Conservation (phyloP, 2,888 invertebrate genomes). For the Pollenia angustigena region DNA sequence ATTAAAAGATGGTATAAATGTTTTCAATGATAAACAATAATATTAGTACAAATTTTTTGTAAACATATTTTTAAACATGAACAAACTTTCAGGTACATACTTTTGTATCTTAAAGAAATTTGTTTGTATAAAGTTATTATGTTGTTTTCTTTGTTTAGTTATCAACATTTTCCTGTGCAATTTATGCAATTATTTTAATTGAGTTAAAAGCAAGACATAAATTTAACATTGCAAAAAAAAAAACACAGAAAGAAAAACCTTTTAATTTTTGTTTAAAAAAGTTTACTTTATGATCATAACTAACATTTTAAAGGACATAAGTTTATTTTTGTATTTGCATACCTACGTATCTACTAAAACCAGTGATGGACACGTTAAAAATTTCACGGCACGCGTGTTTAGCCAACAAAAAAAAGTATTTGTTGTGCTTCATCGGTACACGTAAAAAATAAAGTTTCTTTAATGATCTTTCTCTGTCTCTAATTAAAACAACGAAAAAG, state of each 20-base stretch:
- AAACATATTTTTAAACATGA: constrained; percentile 19
- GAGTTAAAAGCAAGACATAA: background rate
- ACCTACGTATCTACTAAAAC: background rate
- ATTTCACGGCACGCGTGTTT: too few species aligned
- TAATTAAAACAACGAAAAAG: too few species aligned
- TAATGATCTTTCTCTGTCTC: too few species aligned
- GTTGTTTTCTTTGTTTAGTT: constrained; percentile 7
- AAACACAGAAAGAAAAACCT: background rate
- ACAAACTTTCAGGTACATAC: background rate
- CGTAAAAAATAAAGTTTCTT: too few species aligned
- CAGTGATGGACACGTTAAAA: background rate
- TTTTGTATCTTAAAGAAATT: background rate
- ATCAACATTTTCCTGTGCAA: constrained; percentile 1
- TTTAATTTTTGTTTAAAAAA: background rate
- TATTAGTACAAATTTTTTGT: constrained; percentile 30
- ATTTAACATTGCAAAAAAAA: background rate
- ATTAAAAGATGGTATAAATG: constrained; percentile 4
- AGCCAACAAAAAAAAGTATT: too few species aligned
- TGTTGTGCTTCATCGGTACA: too few species aligned
- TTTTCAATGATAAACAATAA: constrained; percentile 15
- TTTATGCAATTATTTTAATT: constrained; percentile 40
- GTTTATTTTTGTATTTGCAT: background rate
- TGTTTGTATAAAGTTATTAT: background rate
- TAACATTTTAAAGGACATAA: constrained; percentile 7
- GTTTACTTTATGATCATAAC: constrained; percentile 22